Percentiles rank a stretch among this genome's conserved stretches.
phyloP scores from a whole-genome alignment of 2,113 vertebrate species.

The Hemiscyllium ocellatum region DNA sequence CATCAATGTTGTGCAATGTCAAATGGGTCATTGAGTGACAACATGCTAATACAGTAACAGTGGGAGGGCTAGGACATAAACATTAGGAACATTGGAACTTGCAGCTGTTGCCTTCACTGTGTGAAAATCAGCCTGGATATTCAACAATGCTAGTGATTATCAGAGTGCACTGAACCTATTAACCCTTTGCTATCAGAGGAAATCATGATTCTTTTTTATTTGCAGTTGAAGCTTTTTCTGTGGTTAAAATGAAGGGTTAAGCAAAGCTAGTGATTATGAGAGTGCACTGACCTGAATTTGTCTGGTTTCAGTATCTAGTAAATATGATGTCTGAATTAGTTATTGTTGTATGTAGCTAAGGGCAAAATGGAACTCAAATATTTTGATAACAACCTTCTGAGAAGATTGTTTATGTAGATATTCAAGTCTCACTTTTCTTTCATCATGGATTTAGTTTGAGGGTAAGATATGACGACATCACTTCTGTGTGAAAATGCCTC shows the following conservation, averaged over 20 bases:
- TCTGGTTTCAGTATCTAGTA: not conserved
- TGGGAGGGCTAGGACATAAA: not conserved
- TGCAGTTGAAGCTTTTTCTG: not conserved
- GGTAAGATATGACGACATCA: not conserved
- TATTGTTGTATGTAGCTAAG: conserved; percentile 5
- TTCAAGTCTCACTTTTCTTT: not conserved
- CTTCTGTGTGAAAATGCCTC: not conserved
- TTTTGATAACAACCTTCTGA: not conserved
- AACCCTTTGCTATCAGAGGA: conserved; percentile 12
- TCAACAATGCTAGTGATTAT: conserved; percentile 28
- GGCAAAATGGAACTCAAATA: not conserved
- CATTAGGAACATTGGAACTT: not conserved
- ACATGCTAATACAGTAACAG: conserved; percentile 2
- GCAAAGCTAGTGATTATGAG: conserved; percentile 18
- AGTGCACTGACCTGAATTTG: conserved; percentile 34
- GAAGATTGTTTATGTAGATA: not conserved
- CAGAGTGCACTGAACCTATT: conserved; percentile 23
- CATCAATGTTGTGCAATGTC: conserved; percentile 21
- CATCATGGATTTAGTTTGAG: conserved; percentile 5
- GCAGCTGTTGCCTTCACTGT: conserved; percentile 4
- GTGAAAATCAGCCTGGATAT: not conserved
- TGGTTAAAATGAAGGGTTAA: conserved; percentile 2
- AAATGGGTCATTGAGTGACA: not conserved
- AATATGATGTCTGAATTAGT: conserved; percentile 21
- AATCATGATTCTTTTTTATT: not conserved